Conservation (phyloP, 2,113 vertebrate genomes). For the Epinephelus cyanopodus region DNA sequence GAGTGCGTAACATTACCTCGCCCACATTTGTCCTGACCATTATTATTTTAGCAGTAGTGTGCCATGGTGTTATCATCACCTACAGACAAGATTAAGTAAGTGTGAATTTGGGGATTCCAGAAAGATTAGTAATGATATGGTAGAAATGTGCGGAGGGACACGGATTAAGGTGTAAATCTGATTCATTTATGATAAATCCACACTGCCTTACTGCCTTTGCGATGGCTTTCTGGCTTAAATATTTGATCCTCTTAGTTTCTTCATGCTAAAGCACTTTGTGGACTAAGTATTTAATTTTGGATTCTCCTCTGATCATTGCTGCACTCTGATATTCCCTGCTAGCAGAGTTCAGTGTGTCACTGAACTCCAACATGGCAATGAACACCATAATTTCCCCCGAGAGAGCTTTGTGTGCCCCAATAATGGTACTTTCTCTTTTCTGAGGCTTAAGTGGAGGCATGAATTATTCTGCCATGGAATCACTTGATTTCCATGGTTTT, state of each 20-base stretch:
- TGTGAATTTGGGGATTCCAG: slow-evolving; percentile 1
- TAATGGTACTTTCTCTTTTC: slow-evolving; percentile 47
- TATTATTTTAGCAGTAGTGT: neutral
- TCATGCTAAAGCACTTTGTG: slow-evolving; percentile 30
- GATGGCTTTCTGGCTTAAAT: slow-evolving; percentile 14
- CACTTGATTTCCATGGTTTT: slow-evolving; percentile 17
- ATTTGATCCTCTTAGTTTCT: slow-evolving; percentile 31
- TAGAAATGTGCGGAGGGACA: slow-evolving; percentile 21
- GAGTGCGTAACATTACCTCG: neutral
- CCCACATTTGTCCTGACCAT: neutral
- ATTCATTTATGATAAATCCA: slow-evolving; percentile 41
- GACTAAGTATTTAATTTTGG: slow-evolving; percentile 39
- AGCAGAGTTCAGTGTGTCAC: slow-evolving; percentile 35
- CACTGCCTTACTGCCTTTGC: neutral
- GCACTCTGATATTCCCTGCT: slow-evolving; percentile 6
- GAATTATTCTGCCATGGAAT: slow-evolving; percentile 50
- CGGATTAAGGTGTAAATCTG: slow-evolving; percentile 27
- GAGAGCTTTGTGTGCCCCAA: slow-evolving; percentile 33
- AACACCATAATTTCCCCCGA: slow-evolving; percentile 57
- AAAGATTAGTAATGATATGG: slow-evolving; percentile 31
- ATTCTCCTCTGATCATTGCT: slow-evolving; percentile 39
- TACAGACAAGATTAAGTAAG: slow-evolving; percentile 1
- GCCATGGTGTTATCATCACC: neutral
- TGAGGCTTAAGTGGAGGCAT: slow-evolving; percentile 33
- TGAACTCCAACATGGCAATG: slow-evolving; percentile 41